These are phyloP conservation scores for Rhinoderma darwinii DNA, from an alignment of 2,113 vertebrate species.

Conservation along the genomic window DNA sequence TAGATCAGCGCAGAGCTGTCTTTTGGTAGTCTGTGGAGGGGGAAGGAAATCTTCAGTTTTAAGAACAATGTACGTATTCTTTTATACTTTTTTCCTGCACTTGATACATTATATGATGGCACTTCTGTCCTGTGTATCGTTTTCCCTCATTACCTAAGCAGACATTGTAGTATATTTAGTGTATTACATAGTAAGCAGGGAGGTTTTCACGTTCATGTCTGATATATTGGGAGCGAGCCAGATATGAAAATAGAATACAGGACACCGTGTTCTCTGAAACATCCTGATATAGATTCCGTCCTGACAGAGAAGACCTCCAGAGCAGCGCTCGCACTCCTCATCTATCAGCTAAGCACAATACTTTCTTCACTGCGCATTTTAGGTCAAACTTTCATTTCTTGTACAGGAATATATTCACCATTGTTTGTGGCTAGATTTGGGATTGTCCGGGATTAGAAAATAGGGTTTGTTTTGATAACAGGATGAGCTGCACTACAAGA, in stretches of 20 bases:
- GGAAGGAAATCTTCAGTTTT: too few relatives aligned
- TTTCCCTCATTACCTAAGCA: background rate
- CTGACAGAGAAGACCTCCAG: slow-evolving; percentile 46
- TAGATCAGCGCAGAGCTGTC: too few relatives aligned
- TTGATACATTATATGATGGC: background rate
- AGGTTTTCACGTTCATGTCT: background rate
- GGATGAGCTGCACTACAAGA: too few relatives aligned
- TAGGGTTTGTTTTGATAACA: too few relatives aligned
- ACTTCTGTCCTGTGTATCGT: background rate
- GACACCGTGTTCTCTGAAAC: slow-evolving; percentile 46
- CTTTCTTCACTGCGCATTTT: slow-evolving; percentile 22
- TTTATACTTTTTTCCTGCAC: background rate
- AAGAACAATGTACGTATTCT: too few relatives aligned
- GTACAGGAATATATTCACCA: background rate
- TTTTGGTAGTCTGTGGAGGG: too few relatives aligned
- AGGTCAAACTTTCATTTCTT: slow-evolving; percentile 21
- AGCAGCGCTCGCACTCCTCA: slow-evolving; percentile 29
- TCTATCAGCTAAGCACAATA: slow-evolving; percentile 51
- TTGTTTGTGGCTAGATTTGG: background rate
- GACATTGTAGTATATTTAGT: slow-evolving; percentile 20
- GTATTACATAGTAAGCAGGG: background rate
- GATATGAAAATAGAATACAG: slow-evolving; percentile 55
- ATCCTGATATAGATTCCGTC: slow-evolving; percentile 56
- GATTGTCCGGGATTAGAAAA: background rate
- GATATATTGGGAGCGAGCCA: slow-evolving; percentile 47